Evolutionary conservation across 2,888 invertebrate species (phyloP).

Genomic region (Perizoma affinitatum): DNA sequence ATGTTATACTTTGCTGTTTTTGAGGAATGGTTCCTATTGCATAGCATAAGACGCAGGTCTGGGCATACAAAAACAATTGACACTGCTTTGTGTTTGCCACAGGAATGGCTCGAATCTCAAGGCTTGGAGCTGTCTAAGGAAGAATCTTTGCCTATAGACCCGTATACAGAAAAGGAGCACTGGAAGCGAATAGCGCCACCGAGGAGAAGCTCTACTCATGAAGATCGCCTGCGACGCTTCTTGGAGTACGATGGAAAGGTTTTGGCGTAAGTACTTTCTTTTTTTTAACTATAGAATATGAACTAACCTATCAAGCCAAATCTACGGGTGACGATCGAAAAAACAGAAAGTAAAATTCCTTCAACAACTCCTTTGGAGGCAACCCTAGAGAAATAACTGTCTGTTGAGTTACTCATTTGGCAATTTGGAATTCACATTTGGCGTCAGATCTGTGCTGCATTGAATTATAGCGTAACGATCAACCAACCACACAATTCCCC

Average conservation of each 20-base stretch:
- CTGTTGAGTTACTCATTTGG: background rate
- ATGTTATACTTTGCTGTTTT: too few relatives aligned
- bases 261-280: slow-evolving; percentile 79
- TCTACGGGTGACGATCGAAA: too few relatives aligned
- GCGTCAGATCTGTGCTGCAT: slow-evolving; percentile 22
- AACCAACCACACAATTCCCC: slow-evolving; percentile 26
- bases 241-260: slow-evolving; percentile 92
- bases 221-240: slow-evolving; percentile 85
- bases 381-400: too few relatives aligned
- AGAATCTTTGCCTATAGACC: slow-evolving; percentile 89
- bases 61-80: too few relatives aligned
- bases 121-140: slow-evolving; percentile 89
- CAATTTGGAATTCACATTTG: slow-evolving; percentile 1
- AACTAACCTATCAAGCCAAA: too few relatives aligned
- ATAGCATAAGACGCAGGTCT: too few relatives aligned
- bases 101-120: slow-evolving; percentile 93
- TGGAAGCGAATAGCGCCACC: slow-evolving; percentile 69
- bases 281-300: background rate
- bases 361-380: too few relatives aligned
- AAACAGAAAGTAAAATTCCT: too few relatives aligned
- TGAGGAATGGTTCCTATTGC: too few relatives aligned
- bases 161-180: slow-evolving; percentile 83
- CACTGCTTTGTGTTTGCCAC: slow-evolving; percentile 14
- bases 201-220: slow-evolving; percentile 44
- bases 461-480: slow-evolving; percentile 28